Conservation (phyloP, 2,888 invertebrate species). For the Melinaea menophilus region DNA sequence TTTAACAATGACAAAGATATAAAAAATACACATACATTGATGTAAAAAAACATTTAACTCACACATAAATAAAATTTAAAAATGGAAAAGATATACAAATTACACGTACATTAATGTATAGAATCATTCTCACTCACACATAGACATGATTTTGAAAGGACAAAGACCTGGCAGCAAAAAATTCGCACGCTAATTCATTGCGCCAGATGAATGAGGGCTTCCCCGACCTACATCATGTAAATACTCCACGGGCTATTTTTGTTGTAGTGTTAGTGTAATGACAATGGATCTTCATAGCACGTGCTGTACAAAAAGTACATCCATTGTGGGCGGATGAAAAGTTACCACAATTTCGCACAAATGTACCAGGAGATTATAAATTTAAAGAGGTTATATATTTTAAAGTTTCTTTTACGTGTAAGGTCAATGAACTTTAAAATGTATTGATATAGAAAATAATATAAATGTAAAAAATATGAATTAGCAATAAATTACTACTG, state of each 20-base stretch:
- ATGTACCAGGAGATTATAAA: conserved; percentile 64
- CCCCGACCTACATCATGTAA: conserved; percentile 65
- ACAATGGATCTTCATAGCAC: conserved; percentile 51
- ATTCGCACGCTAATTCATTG: conserved; percentile 52
- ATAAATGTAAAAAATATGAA: neutral
- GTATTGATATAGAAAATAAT: no score
- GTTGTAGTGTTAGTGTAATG: conserved; percentile 70
- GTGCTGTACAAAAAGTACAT: conserved; percentile 60
- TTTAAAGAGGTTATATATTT: conserved; percentile 46
- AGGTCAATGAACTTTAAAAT: no score
- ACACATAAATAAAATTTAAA: neutral
- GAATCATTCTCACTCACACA: conserved; percentile 23
- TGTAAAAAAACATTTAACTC: neutral
- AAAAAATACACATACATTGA: no score
- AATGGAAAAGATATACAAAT: no score
- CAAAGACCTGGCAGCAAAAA: conserved; percentile 46
- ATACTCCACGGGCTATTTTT: conserved; percentile 58
- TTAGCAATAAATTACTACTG: conserved; percentile 22
- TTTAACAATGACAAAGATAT: no score
- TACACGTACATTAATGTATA: conserved; percentile 7
- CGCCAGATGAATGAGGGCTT: conserved; percentile 55
- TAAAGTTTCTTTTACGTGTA: neutral
- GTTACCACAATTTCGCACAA: conserved; percentile 76
- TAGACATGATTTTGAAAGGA: conserved; percentile 35
- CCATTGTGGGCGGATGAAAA: conserved; percentile 56